Evolutionary conservation across 92 coral and sea anemone genomes (phyloP).

Genomic region (Palythoa heliodiscus): DNA sequence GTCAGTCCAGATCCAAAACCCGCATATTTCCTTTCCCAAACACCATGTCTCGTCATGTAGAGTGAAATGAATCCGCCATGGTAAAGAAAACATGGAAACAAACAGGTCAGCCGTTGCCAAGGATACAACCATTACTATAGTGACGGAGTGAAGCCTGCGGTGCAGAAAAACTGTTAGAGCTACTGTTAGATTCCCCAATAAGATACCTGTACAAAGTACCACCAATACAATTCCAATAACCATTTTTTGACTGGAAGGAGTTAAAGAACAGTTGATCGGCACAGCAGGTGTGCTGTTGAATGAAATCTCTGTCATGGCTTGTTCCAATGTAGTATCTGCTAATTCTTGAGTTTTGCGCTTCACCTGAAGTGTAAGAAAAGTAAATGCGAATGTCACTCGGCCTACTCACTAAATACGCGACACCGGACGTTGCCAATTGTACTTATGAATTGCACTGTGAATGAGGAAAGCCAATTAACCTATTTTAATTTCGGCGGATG

Average conservation of each 20-base stretch:
- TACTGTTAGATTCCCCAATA: conserved; percentile 68
- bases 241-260: conserved; percentile 43
- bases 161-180: conserved; percentile 59
- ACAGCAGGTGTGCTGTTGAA: neutral
- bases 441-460: too few species aligned
- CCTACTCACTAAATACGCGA: neutral
- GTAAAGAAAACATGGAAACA: conserved; percentile 75
- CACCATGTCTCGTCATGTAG: conserved; percentile 73
- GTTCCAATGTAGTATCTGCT: neutral
- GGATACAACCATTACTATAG: conserved; percentile 75
- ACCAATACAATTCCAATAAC: conserved; percentile 50
- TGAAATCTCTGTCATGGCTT: neutral
- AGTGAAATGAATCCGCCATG: conserved; percentile 70
- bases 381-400: too few species aligned
- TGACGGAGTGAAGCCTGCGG: conserved; percentile 69
- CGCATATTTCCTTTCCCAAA: conserved; percentile 57
- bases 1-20: conserved; percentile 84
- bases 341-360: neutral
- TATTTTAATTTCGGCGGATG: neutral
- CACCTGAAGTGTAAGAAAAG: neutral
- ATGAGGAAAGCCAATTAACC: neutral
- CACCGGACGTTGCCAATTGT: too few species aligned
- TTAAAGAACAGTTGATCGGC: conserved; percentile 8
- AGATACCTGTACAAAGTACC: conserved; percentile 60
- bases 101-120: conserved; percentile 80